Evolutionary conservation across 2,888 invertebrate species (phyloP), one percentile per base, ranked within the genome.

Genomic region (Choristoneura rosaceana): DNA sequence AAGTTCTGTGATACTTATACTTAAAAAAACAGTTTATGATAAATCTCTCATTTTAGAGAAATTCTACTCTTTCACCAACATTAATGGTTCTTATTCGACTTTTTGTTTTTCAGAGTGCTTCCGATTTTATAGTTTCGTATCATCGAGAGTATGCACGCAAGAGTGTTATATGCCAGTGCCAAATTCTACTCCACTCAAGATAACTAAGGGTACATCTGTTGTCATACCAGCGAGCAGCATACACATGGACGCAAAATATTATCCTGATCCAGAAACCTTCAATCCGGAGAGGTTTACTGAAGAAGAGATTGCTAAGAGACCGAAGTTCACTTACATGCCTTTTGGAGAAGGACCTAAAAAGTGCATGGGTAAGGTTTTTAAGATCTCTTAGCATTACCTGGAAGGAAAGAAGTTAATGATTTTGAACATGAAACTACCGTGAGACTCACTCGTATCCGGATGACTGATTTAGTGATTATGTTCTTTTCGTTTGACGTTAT

Each of bases 201-300:
- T 80, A 4, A 73, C 75, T 4, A 74, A 71, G 45, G 79, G 77
- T 7, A 78, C 73, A 45, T 47, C 74, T 3, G 74, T 94, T 0
- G 61, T 84, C 0, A 84, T 95, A 50, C 89, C 93, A 0, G 78
- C 90, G 0, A 76, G 83, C 33, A 88, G 86, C 0, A 67, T 95
- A 8, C 95, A 95, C 67, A 85, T 82, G 47, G 93, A 95, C 81
- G 86, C 90, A 0, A 81, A 90, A 9, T 87, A 90, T 76, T 95
- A 86, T 78, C 90, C 93, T 0, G 82, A 95, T 33, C 95, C 95
- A 0, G 87, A 92, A 0, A 87, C 84, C 76, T 95, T 95, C 77
- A 90, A 94, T 76, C 95, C 95, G 0, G 93, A 94, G 73, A 82
- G 95, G 67, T 95, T 95, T 76, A 81, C 77, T 34, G 84, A 87